Percentiles rank a stretch among this genome's conserved stretches.
phyloP scores from a whole-genome alignment of 1,140 invertebrate species.

The Ceratitis capitata region DNA sequence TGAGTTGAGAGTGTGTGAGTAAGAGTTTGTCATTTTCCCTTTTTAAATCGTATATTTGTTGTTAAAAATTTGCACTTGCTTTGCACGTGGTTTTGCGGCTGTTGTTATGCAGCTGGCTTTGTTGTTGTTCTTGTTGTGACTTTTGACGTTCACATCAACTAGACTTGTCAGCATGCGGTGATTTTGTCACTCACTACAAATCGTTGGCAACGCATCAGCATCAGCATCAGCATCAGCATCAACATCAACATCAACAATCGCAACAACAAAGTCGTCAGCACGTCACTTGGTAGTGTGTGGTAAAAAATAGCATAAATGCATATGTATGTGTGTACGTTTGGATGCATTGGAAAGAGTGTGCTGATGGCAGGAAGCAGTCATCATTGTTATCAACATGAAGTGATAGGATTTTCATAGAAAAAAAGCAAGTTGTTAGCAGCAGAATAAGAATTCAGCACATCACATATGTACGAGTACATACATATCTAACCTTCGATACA shows the following conservation, averaged over 20 bases:
- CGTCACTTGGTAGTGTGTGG: too few relatives aligned
- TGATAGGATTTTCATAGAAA: slow-evolving; percentile 1
- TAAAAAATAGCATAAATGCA: neutral
- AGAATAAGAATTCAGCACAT: neutral
- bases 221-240: neutral
- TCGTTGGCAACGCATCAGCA: slow-evolving; percentile 5
- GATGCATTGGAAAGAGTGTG: too few relatives aligned
- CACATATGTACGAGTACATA: neutral
- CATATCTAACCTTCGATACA: too few relatives aligned
- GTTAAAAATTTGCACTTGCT: neutral
- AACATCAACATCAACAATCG: neutral
- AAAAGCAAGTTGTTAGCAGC: neutral
- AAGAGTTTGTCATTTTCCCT: neutral
- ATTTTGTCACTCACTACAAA: slow-evolving; percentile 31
- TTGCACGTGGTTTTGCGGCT: neutral
- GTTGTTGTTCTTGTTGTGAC: neutral
- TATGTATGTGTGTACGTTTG: neutral
- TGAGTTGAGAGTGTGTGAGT: too few relatives aligned
- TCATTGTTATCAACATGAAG: slow-evolving; percentile 22
- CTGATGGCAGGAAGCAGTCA: slow-evolving; percentile 6
- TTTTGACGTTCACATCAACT: slow-evolving; percentile 9
- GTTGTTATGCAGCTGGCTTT: slow-evolving; percentile 2
- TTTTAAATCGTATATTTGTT: neutral
- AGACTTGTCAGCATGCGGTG: slow-evolving; percentile 19
- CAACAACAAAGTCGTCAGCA: neutral